Conservation (phyloP, 2,888 invertebrate species). For the Latheticus oryzae region DNA sequence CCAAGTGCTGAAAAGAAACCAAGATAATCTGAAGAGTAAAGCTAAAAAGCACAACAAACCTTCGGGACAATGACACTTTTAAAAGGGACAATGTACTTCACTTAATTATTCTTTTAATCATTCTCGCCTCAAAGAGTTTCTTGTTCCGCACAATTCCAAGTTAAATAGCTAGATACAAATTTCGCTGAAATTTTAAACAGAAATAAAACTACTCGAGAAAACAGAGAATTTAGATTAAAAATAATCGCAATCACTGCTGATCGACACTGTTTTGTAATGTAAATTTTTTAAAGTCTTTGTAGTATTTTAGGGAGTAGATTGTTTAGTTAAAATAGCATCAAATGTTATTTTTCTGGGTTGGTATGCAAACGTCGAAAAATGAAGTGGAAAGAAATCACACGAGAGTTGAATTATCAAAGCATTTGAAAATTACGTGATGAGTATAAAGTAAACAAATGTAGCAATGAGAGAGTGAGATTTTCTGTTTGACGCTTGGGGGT, state of each 20-base stretch:
- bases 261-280: too few relatives aligned
- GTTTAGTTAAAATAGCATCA: too few relatives aligned
- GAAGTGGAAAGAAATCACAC: too few relatives aligned
- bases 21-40: slow-evolving; percentile 47
- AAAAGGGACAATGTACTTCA: slow-evolving; percentile 48
- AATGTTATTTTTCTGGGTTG: too few relatives aligned
- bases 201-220: too few relatives aligned
- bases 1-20: slow-evolving; percentile 37
- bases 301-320: too few relatives aligned
- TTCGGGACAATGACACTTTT: slow-evolving; percentile 49
- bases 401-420: background rate
- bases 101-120: slow-evolving; percentile 50
- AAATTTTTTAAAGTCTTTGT: too few relatives aligned
- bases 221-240: too few relatives aligned
- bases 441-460: slow-evolving; percentile 10
- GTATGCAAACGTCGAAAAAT: too few relatives aligned
- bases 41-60: slow-evolving; percentile 47
- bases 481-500: slow-evolving; percentile 15
- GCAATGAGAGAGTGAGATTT: slow-evolving; percentile 5
- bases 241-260: too few relatives aligned
- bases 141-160: slow-evolving; percentile 11
- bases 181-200: too few relatives aligned
- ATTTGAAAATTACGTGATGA: slow-evolving; percentile 6
- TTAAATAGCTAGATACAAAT: slow-evolving; percentile 12
- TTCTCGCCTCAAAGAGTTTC: slow-evolving; percentile 43